Base-by-base conservation (phyloP, 2,797 vertebrate genomes). In the Decapterus maruadsi region DNA sequence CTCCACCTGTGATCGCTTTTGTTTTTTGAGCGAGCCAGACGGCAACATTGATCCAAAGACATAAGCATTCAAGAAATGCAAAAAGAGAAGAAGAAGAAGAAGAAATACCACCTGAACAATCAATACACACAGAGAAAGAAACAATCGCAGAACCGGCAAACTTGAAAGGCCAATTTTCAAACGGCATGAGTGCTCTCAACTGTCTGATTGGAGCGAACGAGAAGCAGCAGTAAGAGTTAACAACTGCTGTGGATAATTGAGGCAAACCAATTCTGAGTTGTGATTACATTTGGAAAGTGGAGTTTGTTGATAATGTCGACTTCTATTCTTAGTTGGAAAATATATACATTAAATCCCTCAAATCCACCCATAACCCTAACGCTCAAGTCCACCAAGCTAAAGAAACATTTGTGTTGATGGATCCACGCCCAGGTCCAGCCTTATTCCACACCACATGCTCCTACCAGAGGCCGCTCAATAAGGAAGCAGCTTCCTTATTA, bases 241-340 rank as follows among this genome's bases (percentile, higher is more conserved):
- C 51, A 61, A 60, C 62, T 43, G 50, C 70, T 61, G 40, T 14
- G 40, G 71, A 80, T 74, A 81, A 86, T 58, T 55, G 66, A 64
- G 51, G 58, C 38, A 60, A 67, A 68, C 19, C 73, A 64, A 48
- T 78, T 78, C 38, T 14, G 46, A 54, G 26, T 55, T 58, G 54
- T 7, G 8, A 71, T 82, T 82, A 65, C 38, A 31, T 81, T 74
- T 72, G n/a, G 71, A 80, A 80, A 80, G 46, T 6, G 4, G 29
- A 56, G 60, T 42, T 26, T 56, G 54, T n/a, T 43, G 19, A 65
- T 57, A 63, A 76, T 78, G 31, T 29, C 10, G 42, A 59, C 22
- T 45, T 45, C 16, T 17, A 26, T 43, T 43, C 56, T 19, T 36
- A 17, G 16, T 20, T 20, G 1, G 31, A 58, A 69, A 58, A 12